A percentile compares a stretch with the other conserved stretches of the same genome.
These are phyloP conservation scores for Lepidostoma basale DNA, from an alignment of 1,140 invertebrate species.

Conservation along the genomic window DNA sequence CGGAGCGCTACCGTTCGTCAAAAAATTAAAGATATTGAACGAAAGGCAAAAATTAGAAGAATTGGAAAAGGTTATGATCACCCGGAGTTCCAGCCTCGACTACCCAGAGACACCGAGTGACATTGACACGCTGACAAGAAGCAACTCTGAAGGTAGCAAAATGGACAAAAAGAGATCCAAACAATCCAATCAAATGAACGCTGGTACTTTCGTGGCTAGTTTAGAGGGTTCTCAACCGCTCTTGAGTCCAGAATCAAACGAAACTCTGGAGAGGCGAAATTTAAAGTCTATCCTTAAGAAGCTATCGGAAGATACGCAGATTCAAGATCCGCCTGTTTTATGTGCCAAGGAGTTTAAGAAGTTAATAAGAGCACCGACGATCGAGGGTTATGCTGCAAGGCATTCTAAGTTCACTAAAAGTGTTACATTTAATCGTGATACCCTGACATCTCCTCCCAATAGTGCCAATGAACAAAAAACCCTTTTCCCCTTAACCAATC, in stretches of 20 bases:
- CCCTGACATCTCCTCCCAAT: constrained; percentile 76
- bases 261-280: constrained; percentile 80
- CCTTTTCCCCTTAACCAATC: constrained; percentile 41
- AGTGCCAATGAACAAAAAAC: constrained; percentile 54
- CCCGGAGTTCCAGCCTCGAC: constrained; percentile 79
- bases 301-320: constrained; percentile 69
- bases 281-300: constrained; percentile 87
- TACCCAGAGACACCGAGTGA: constrained; percentile 69
- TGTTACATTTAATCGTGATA: constrained; percentile 85
- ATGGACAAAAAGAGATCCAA: constrained; percentile 50
- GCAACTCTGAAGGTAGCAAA: constrained; percentile 66
- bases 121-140: constrained; percentile 67
- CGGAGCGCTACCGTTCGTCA: constrained; percentile 84
- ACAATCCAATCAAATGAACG: neutral
- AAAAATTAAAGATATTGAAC: constrained; percentile 86
- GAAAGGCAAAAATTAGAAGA: constrained; percentile 85
- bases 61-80: constrained; percentile 71
- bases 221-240: constrained; percentile 56
- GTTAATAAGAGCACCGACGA: constrained; percentile 77
- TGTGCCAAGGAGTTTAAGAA: constrained; percentile 65
- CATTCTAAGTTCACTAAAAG: constrained; percentile 88
- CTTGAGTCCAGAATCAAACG: constrained; percentile 76
- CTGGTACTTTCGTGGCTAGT: constrained; percentile 35
- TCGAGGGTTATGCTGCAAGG: constrained; percentile 84
- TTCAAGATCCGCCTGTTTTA: constrained; percentile 55